Evolutionary conservation across 1,140 invertebrate genomes (phyloP), one percentile per base, ranked within the genome.

Genomic region (Ceratitis capitata): DNA sequence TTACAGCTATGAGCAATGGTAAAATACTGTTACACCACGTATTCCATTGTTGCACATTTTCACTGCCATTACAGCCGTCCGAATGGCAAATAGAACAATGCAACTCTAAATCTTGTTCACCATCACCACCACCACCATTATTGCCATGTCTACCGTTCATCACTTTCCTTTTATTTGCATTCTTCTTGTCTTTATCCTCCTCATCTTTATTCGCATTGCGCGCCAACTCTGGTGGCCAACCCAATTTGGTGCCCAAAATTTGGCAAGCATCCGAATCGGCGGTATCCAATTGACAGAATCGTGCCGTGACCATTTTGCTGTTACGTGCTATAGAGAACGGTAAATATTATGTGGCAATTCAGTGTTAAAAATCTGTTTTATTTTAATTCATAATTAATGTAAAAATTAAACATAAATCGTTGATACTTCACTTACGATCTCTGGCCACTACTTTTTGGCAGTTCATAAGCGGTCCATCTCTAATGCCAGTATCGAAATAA

Each of bases 261-360:
- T 87, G 83, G 16, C 90, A 91, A n/a, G 90, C 90, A 86, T 91
- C 87, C 78, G 90, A 90, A 35, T 91, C 90, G 0, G 87, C 90
- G 1, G 90, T 91, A 86, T 91, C 89, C 87, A 91, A 87, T 84
- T 91, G 90, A 84, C 90, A 91, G 51, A 91, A 91, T 23, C 90
- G 87, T 4, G 90, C 90, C 0, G 90, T 91, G 0, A 91, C 90
- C 85, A 91, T 61, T 83, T 88, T 87, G 6, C 83, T 86, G 61
- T 87, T 88, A 23, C 88, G 83, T 23, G 89, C 90, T 91, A 45
- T 2, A 78, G 45, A 32, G n/a, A 12, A n/a, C n/a, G n/a, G 14
- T n/a, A 23, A 42, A 9, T 23, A 61, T 39, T 29, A n/a, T n/a
- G n/a, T 1, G 45, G 23, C 1, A 82, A 19, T 45, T 19, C 4